These are phyloP conservation scores for Elephas maximus DNA, from an alignment of 2,113 vertebrate genomes.

Conservation along the genomic window DNA sequence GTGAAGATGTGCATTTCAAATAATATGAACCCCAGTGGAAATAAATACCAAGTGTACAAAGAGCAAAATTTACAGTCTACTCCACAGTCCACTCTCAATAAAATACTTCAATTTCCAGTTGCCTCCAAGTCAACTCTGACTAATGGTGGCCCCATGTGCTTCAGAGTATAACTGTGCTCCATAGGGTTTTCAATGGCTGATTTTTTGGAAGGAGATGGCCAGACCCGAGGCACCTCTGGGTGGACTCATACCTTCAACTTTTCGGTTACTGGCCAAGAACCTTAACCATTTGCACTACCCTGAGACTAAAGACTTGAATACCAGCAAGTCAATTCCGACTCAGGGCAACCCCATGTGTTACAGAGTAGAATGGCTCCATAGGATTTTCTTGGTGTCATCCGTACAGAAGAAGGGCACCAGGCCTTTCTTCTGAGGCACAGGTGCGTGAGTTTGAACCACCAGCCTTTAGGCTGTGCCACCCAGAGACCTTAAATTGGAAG, in stretches of 20 bases:
- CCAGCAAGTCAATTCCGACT: neutral
- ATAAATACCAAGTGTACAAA: neutral
- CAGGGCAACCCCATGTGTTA: neutral
- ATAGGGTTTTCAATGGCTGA: neutral
- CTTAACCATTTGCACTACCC: neutral
- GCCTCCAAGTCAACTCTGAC: neutral
- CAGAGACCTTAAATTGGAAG: neutral
- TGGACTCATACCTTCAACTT: neutral
- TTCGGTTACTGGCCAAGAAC: neutral
- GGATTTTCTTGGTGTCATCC: neutral
- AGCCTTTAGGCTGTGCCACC: neutral
- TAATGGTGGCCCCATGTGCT: neutral
- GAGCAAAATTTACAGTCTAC: neutral
- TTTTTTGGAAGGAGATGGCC: neutral
- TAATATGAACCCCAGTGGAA: neutral
- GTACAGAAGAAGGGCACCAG: neutral
- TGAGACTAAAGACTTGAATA: neutral
- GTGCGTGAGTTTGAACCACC: neutral
- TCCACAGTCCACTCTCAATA: neutral
- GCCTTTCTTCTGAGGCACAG: neutral
- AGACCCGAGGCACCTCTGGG: neutral
- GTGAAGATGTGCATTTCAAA: neutral
- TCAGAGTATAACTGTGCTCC: neutral
- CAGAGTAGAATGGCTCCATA: neutral
- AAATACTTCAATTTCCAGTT: neutral